These are phyloP conservation scores for Phymastichus coffea DNA, from an alignment of 1,140 invertebrate species.

Conservation along the genomic window DNA sequence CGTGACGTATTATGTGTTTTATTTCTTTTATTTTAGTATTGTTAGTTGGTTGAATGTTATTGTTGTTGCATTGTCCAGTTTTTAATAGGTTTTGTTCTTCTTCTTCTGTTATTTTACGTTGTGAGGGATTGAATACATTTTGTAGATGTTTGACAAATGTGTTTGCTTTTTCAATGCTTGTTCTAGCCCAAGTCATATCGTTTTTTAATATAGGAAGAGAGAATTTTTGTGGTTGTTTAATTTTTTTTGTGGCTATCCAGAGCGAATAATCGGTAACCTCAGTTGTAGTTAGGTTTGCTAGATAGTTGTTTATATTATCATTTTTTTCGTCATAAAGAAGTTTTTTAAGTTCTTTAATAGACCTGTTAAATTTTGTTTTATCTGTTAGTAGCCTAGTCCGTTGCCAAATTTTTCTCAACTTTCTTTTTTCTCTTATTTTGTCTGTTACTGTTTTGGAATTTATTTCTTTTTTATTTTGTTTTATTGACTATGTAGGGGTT, in stretches of 20 bases:
- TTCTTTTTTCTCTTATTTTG: background rate
- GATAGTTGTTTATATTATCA: conserved; percentile 13
- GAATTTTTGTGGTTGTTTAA: conserved; percentile 15
- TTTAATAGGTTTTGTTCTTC: too few species aligned
- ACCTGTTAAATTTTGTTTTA: background rate
- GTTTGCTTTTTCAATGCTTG: conserved; percentile 2
- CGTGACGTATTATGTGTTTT: background rate
- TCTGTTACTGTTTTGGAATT: too few species aligned
- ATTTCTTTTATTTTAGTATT: background rate
- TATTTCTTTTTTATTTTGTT: too few species aligned
- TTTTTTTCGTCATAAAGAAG: conserved; percentile 20
- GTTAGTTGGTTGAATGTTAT: background rate
- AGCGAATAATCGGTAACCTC: conserved; percentile 26
- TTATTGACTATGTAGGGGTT: background rate
- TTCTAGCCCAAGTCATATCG: conserved; percentile 21
- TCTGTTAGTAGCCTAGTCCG: background rate
- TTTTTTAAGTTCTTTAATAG: conserved; percentile 19
- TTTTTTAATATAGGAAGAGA: conserved; percentile 23
- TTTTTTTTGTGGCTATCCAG: conserved; percentile 28
- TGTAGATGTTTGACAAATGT: background rate
- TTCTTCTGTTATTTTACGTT: too few species aligned
- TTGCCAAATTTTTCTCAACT: background rate
- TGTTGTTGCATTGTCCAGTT: background rate
- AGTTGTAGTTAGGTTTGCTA: conserved; percentile 7
- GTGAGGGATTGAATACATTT: background rate